Base-by-base conservation (phyloP, 2,797 vertebrate species). In the Toxotes lorentzi region DNA sequence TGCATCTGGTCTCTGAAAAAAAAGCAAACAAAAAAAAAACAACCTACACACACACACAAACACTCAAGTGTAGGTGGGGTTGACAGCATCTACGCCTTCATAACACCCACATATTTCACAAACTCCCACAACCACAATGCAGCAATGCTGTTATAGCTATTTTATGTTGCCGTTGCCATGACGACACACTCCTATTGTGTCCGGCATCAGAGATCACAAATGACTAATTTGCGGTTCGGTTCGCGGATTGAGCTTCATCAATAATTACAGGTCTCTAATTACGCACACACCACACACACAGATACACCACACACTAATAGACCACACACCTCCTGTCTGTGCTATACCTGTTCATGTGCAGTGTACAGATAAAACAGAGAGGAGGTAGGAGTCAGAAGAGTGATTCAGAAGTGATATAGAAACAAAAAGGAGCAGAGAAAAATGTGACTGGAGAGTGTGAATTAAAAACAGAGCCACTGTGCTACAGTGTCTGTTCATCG, bases 131-230 rank as follows among this genome's bases (percentile, higher is more conserved):
- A 41, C 61, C 45, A 53, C 58, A 53, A 57, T 51, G 53, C 24
- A 40, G 27, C 56, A 54, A 60, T 43, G 21, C 21, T 27, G 7
- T 68, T 72, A n/a, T 23, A 58, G 63, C 62, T 74, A 32, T 83
- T 86, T 82, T 47, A 74, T 66, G 67, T 21, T 50, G 54, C 43
- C 3, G 84, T 83, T 88, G 64, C 87, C 66, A 86, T 82, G 88
- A 75, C 70, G 40, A 91, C 81, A 17, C 5, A 16, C 67, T 70
- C 38, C 40, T 51, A 57, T 68, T 70, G 74, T 70, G 74, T 86
- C 78, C 72, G 56, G 48, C 70, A 61, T 82, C 69, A 61, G 63
- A 70, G 57, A 76, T 65, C 73, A 54, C 14, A 66, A 80, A 81
- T 65, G 73, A n/a, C n/a, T n/a, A n/a, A n/a, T n/a, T n/a, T n/a